Evolutionary conservation across 1,140 invertebrate genomes (phyloP).

Genomic region (Tetragnatha versicolor): DNA sequence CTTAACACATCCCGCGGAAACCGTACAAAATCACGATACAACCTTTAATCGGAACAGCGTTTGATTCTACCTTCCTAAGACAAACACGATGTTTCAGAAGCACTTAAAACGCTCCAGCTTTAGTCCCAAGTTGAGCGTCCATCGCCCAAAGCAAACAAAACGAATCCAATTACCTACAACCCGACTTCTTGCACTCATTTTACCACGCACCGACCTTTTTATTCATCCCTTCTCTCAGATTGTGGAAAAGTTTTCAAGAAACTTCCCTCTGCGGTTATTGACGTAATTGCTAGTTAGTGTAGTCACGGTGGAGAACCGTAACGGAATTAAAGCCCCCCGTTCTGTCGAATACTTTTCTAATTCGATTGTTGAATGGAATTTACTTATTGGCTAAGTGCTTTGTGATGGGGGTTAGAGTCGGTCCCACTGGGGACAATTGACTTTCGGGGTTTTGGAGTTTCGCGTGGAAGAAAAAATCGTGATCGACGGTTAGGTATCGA

Average conservation of each 20-base stretch:
- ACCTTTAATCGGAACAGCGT: too few relatives aligned
- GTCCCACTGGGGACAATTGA: not conserved
- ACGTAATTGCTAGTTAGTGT: slow-evolving; percentile 46
- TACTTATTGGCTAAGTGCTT: slow-evolving; percentile 53
- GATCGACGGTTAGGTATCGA: too few relatives aligned
- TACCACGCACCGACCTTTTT: not conserved
- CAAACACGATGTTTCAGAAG: not conserved
- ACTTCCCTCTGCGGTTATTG: slow-evolving; percentile 35
- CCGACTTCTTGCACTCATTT: slow-evolving; percentile 14
- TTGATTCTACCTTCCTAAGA: too few relatives aligned
- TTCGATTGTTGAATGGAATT: slow-evolving; percentile 51
- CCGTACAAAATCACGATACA: too few relatives aligned
- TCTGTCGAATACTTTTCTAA: slow-evolving; percentile 40
- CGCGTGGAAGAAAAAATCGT: too few relatives aligned
- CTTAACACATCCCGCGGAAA: not conserved
- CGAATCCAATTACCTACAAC: slow-evolving; percentile 41
- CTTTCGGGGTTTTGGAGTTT: too few relatives aligned
- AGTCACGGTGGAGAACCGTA: slow-evolving; percentile 22
- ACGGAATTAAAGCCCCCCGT: slow-evolving; percentile 31
- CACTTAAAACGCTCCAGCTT: not conserved
- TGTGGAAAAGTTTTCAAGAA: slow-evolving; percentile 21
- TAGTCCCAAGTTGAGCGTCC: slow-evolving; percentile 11
- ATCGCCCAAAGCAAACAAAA: slow-evolving; percentile 33
- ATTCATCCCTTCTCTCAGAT: not conserved
- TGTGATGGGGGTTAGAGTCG: slow-evolving; percentile 25